These are phyloP conservation scores for Brachionus calyciflorus DNA, from an alignment of 1,140 invertebrate genomes.

Conservation along the genomic window DNA sequence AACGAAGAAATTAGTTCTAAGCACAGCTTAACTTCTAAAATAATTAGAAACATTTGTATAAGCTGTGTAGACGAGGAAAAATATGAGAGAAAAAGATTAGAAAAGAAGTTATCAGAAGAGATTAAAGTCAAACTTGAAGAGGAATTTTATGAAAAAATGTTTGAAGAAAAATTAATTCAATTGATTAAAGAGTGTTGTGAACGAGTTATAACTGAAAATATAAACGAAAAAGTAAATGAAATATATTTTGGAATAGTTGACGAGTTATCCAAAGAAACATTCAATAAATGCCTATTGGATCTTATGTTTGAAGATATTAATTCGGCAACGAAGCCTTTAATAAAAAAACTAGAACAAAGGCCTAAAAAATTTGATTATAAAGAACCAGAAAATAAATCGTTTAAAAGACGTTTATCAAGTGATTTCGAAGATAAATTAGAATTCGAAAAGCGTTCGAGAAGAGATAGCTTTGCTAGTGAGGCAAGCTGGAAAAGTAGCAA, in stretches of 20 bases:
- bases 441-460: slow-evolving; percentile 7
- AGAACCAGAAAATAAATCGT: background rate
- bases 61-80: background rate
- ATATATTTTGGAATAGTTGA: background rate
- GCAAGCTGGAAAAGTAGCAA: slow-evolving; percentile 15
- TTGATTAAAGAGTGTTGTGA: slow-evolving; percentile 38
- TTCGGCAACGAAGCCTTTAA: background rate
- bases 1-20: slow-evolving; percentile 12
- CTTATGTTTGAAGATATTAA: slow-evolving; percentile 33
- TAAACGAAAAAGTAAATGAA: slow-evolving; percentile 6
- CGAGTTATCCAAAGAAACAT: background rate
- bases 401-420: background rate
- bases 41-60: background rate
- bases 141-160: slow-evolving; percentile 28
- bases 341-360: slow-evolving; percentile 5
- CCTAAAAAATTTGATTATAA: background rate
- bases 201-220: background rate
- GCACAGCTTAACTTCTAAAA: background rate
- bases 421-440: background rate
- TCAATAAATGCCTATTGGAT: slow-evolving; percentile 39
- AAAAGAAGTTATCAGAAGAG: background rate
- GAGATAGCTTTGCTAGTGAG: background rate
- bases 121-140: slow-evolving; percentile 4
- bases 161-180: background rate
- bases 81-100: background rate